These are phyloP conservation scores for Hemibagrus guttatus DNA, from an alignment of 2,797 vertebrate genomes.

Conservation along the genomic window DNA sequence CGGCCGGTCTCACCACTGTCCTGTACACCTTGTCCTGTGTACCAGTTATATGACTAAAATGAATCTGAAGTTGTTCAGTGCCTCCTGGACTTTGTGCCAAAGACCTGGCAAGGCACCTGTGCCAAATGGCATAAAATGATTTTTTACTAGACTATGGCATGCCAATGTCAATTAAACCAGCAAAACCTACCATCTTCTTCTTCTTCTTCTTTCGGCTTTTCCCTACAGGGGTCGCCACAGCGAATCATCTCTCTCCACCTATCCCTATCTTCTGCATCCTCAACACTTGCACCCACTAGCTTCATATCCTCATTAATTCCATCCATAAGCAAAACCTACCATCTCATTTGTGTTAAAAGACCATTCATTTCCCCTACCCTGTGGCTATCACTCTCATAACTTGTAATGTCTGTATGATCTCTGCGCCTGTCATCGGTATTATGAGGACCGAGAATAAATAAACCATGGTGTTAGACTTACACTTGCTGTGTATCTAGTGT, in stretches of 20 bases:
- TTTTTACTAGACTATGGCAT: neutral
- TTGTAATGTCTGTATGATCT: neutral
- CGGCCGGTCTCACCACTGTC: no score
- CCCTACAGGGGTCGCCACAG: no score
- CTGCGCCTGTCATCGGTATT: neutral
- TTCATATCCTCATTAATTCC: no score
- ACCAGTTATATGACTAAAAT: neutral
- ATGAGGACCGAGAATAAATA: neutral
- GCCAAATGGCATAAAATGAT: neutral
- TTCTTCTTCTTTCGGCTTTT: no score
- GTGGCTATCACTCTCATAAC: neutral
- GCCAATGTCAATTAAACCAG: neutral
- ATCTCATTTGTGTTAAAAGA: neutral
- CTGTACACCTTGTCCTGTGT: no score
- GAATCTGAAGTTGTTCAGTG: neutral
- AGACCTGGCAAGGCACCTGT: neutral
- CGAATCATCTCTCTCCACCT: no score
- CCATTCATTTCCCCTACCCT: neutral
- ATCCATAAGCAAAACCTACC: neutral
- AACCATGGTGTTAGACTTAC: neutral
- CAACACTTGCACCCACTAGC: no score
- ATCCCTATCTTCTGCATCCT: no score
- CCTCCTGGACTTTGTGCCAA: neutral
- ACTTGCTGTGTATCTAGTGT: neutral
- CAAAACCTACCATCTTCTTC: neutral